Base-by-base conservation (phyloP, 2,113 vertebrate species). In the Ptilonorhynchus violaceus region DNA sequence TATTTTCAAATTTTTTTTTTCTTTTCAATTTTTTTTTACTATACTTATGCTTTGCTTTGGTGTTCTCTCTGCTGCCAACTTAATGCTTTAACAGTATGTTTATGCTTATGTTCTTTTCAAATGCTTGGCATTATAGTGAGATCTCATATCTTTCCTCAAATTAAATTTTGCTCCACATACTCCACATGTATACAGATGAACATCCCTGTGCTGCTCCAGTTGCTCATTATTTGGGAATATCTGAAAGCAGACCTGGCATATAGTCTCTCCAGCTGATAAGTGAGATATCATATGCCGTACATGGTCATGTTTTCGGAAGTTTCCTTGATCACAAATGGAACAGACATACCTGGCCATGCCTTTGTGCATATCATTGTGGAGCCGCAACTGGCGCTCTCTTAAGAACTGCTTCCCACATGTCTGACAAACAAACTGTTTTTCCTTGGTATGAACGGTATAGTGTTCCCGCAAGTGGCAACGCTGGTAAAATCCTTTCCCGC, bases 241-340 rank as follows among this genome's bases (percentile, higher is more conserved):
- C 98, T 99, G 99, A 98, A 99, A 99, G 96, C 99, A 99, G 97
- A 99, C 99, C 98, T 99, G 99, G 98, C 99, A 99, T 98, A 99
- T 99, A 95, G 99, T 99, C 97, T 99, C 99, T 62, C 99, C 99
- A 58, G 99, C 98, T 56, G 99, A 98, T 97, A 99, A 98, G 97
- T 99, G 99, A 75, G 99, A 99, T 97, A 99, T 99, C 99, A 99
- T 99, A 98, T 99, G 99, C 59, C 99, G 99, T 76, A 99, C 99
- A 91, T 99, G 99, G 98, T 99, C 99, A 91, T 99, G 99, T 97
- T 99, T 99, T 89, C 99, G 98, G 98, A 99, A 99, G 98, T 99
- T 99, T 84, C 99, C 99, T 98, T 99, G 99, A 97, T 99, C 99
- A 96, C 99, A 99, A 95, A 99, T 98, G 27, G 99, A 99, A 97